phyloP scores from a whole-genome alignment of 2,888 invertebrate species.

The Acheta domesticus region DNA sequence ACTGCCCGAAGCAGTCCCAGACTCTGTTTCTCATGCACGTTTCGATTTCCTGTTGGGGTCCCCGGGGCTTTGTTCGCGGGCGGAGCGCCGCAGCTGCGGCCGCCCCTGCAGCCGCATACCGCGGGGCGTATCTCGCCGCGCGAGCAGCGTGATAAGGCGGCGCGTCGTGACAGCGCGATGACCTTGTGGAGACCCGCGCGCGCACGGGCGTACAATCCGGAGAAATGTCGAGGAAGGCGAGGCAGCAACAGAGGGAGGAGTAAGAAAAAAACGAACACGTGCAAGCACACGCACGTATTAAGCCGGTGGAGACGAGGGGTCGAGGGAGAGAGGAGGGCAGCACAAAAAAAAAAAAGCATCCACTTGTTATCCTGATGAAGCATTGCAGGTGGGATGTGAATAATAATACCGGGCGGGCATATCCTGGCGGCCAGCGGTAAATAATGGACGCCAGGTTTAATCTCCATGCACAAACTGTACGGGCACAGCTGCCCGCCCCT shows the following conservation, averaged over 20 bases:
- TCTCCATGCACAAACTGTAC: slow-evolving; percentile 18
- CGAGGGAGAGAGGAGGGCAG: background rate
- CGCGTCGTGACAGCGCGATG: slow-evolving; percentile 8
- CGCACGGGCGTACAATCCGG: background rate
- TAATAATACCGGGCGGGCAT: slow-evolving; percentile 18
- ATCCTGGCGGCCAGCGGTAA: slow-evolving; percentile 1
- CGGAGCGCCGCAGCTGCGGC: background rate
- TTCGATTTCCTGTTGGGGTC: background rate
- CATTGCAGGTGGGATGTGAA: slow-evolving; percentile 18
- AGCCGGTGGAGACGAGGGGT: background rate
- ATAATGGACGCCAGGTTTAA: background rate
- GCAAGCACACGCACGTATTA: background rate
- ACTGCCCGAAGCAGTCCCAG: too few species aligned
- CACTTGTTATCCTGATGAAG: slow-evolving; percentile 7
- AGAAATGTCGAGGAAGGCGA: background rate
- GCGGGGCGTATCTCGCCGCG: background rate
- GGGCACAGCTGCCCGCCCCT: background rate
- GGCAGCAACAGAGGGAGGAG: background rate
- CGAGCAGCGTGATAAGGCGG: background rate
- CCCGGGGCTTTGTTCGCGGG: background rate
- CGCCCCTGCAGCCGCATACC: background rate
- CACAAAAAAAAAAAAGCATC: background rate
- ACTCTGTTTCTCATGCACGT: background rate
- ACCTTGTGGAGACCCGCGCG: background rate
- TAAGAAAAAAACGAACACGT: background rate